These are phyloP conservation scores for Trachymyrmex septentrionalis DNA, from an alignment of 1,140 invertebrate species.

Conservation along the genomic window DNA sequence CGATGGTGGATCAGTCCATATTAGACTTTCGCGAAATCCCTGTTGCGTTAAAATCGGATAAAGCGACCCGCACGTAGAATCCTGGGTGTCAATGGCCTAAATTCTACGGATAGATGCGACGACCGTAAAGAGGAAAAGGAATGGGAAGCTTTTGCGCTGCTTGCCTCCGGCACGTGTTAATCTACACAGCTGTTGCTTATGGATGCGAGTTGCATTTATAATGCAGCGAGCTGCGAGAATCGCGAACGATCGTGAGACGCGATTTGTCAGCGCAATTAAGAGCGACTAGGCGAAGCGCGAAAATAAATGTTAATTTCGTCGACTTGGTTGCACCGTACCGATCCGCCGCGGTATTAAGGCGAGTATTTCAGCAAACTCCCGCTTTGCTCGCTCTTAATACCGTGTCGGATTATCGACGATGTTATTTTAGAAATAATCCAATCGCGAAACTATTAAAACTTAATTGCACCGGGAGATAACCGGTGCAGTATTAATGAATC, in stretches of 20 bases:
- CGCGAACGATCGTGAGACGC: slow-evolving; percentile 1
- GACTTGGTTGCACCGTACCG: neutral
- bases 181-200: slow-evolving; percentile 48
- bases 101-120: slow-evolving; percentile 53
- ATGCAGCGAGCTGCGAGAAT: slow-evolving; percentile 21
- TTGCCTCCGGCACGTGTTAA: slow-evolving; percentile 45
- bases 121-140: slow-evolving; percentile 61
- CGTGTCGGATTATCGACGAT: slow-evolving; percentile 20
- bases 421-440: slow-evolving; percentile 18
- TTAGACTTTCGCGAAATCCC: slow-evolving; percentile 49
- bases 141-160: slow-evolving; percentile 7
- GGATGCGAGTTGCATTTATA: slow-evolving; percentile 37
- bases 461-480: slow-evolving; percentile 24
- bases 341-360: neutral
- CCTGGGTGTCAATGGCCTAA: slow-evolving; percentile 51
- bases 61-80: slow-evolving; percentile 42
- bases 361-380: neutral
- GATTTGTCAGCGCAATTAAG: slow-evolving; percentile 56
- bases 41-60: slow-evolving; percentile 53
- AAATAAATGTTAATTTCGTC: slow-evolving; percentile 54
- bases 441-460: slow-evolving; percentile 25
- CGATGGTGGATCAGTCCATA: slow-evolving; percentile 22
- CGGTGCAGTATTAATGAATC: neutral
- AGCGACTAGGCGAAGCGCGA: slow-evolving; percentile 24
- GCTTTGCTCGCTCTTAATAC: slow-evolving; percentile 4